Evolutionary conservation across 2,113 vertebrate species (phyloP), one percentile per base, ranked within the genome.

Genomic region (Tragulus kanchil): DNA sequence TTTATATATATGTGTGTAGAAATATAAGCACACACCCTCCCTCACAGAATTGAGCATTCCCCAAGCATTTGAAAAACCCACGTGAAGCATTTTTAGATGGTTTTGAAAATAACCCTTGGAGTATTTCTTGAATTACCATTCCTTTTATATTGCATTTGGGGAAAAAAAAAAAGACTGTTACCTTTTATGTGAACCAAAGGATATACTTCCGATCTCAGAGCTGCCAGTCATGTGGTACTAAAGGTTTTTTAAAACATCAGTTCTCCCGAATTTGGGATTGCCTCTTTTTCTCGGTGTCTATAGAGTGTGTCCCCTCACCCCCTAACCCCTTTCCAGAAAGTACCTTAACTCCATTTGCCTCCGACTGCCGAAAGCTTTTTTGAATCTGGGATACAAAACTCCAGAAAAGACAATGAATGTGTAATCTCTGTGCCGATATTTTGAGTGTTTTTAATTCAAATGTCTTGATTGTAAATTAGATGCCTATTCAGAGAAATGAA

Each of bases 321-420:
- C 5, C 36, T 36, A 19, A 1, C 31, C 1, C 87, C 83, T 5
- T 16, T 82, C 96, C 98, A 97, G 96, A 95, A 96, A 98, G 98
- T 97, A 97, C 95, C 96, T 96, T 98, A 93, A 96, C 82, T 97
- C 90, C 96, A 79, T 48, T 97, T 0, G 2, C 97, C 96, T 98
- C 96, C 90, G 59, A 84, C 97, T 98, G 97, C 97, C 97, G 92
- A 95, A 88, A 88, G 62, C 84, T 96, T 97, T 98, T 97, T 82
- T 28, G 73, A 84, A 92, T 97, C 93, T 98, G 96, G 96, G 96
- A 96, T 97, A 88, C 65, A 65, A 97, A 95, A 90, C 97, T 98
- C 98, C 91, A 97, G 95, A 98, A 98, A 95, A 98, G 98, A 99
- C 98, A 98, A 98, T 98, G 99, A 99, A 99, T 99, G 98, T 99